Evolutionary conservation across 2,113 vertebrate genomes (phyloP).

Genomic region (Tyrannus savana): DNA sequence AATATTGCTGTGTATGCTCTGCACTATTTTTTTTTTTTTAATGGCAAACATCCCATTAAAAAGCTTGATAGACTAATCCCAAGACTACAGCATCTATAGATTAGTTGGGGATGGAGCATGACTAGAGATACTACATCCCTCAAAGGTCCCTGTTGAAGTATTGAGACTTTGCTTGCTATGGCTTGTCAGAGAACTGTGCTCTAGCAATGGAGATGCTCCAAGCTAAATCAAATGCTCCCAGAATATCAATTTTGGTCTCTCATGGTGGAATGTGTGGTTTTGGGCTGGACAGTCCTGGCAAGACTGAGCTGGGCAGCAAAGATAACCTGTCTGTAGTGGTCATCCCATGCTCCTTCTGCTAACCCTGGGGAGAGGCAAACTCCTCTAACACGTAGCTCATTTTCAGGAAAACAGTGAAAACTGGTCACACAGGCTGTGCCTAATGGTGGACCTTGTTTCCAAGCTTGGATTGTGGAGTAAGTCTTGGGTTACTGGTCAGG

Average conservation of each 20-base stretch:
- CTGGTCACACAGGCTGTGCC: background rate
- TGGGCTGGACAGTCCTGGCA: background rate
- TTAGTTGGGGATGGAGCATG: background rate
- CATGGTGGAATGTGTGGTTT: background rate
- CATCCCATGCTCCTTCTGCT: background rate
- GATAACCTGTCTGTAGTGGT: background rate
- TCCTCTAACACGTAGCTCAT: background rate
- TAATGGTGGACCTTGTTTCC: background rate
- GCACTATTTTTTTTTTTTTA: background rate
- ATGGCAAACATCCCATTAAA: background rate
- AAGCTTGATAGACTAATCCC: background rate
- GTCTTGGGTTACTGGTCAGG: background rate
- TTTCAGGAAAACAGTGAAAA: background rate
- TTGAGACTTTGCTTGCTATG: background rate
- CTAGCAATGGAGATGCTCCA: background rate
- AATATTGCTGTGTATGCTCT: background rate
- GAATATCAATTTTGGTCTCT: background rate
- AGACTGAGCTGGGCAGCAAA: background rate
- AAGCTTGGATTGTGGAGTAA: background rate
- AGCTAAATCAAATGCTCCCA: background rate
- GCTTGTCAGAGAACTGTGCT: background rate
- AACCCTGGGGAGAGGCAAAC: background rate
- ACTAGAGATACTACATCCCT: background rate
- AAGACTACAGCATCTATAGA: background rate
- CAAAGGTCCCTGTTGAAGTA: background rate